phyloP scores from a whole-genome alignment of 2,888 invertebrate species.

The Lamellibrachia columna region DNA sequence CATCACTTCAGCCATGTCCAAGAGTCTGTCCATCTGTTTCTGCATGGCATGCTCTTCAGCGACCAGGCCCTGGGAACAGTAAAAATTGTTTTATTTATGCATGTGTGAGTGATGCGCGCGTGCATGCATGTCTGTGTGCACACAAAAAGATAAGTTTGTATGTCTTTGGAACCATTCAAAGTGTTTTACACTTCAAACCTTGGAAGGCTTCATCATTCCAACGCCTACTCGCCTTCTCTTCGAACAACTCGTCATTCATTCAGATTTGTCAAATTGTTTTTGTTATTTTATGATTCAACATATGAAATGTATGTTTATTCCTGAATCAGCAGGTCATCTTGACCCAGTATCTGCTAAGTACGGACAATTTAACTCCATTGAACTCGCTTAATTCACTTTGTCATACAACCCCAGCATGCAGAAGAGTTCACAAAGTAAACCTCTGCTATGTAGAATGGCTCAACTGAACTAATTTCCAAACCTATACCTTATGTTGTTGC shows the following conservation, averaged over 20 bases:
- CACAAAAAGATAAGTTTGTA: too few species aligned
- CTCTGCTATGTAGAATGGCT: too few species aligned
- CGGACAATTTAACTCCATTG: not conserved
- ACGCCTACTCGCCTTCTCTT: too few species aligned
- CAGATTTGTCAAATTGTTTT: not conserved
- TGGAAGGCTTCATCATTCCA: too few species aligned
- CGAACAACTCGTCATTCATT: not conserved
- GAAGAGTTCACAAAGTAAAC: too few species aligned
- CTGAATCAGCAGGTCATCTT: not conserved
- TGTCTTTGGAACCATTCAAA: too few species aligned
- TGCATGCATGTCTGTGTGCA: not conserved
- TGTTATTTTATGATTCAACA: not conserved
- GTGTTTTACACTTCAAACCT: too few species aligned
- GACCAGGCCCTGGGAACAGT: conserved; percentile 56
- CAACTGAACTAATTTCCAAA: not conserved
- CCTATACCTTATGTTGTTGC: conserved; percentile 82
- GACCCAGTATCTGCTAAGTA: not conserved
- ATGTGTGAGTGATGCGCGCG: not conserved
- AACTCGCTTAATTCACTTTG: not conserved
- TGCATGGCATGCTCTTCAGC: conserved; percentile 60
- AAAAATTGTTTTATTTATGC: not conserved
- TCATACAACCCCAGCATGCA: not conserved
- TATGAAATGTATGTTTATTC: not conserved
- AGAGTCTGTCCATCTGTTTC: conserved; percentile 59
- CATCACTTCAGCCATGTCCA: conserved; percentile 57